A percentile compares a stretch with the other conserved stretches of the same genome.
These are phyloP conservation scores for Patella pellucida DNA, from an alignment of 2,888 invertebrate genomes.

Conservation along the genomic window DNA sequence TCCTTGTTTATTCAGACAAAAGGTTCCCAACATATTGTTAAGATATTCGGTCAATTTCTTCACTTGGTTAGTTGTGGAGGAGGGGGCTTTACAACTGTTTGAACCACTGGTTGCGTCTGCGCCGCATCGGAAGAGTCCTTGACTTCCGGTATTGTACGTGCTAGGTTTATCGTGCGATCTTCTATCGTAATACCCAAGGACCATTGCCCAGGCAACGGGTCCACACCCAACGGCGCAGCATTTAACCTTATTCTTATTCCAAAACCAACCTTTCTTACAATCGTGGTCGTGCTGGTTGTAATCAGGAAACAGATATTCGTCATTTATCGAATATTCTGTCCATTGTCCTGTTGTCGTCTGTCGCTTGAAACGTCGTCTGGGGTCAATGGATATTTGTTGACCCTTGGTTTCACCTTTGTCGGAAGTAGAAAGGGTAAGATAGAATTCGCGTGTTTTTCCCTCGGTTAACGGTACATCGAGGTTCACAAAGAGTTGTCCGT, in stretches of 20 bases:
- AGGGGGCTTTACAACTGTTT: slow-evolving; percentile 25
- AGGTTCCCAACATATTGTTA: slow-evolving; percentile 18
- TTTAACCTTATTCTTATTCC: neutral
- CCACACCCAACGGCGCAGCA: slow-evolving; percentile 28
- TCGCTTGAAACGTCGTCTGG: slow-evolving; percentile 12
- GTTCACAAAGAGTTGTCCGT: neutral
- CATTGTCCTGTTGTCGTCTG: slow-evolving; percentile 13
- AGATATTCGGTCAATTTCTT: slow-evolving; percentile 16
- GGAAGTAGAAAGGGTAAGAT: neutral
- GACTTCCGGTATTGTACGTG: slow-evolving; percentile 13
- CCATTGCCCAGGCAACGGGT: slow-evolving; percentile 33
- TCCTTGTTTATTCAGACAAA: slow-evolving; percentile 24
- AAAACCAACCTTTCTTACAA: neutral
- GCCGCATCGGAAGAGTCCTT: slow-evolving; percentile 28
- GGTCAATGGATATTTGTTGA: slow-evolving; percentile 6
- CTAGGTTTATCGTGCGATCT: slow-evolving; percentile 21
- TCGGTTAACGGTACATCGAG: neutral
- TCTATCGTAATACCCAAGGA: slow-evolving; percentile 30
- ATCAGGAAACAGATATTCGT: slow-evolving; percentile 26
- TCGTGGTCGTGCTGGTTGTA: slow-evolving; percentile 25
- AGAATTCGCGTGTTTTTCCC: neutral
- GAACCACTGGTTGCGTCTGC: slow-evolving; percentile 25
- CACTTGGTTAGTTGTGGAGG: slow-evolving; percentile 14
- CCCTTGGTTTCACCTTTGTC: slow-evolving; percentile 1
- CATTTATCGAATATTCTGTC: slow-evolving; percentile 18